Conservation (phyloP, 2,888 invertebrate species). For the Melinopterus prodromus region DNA sequence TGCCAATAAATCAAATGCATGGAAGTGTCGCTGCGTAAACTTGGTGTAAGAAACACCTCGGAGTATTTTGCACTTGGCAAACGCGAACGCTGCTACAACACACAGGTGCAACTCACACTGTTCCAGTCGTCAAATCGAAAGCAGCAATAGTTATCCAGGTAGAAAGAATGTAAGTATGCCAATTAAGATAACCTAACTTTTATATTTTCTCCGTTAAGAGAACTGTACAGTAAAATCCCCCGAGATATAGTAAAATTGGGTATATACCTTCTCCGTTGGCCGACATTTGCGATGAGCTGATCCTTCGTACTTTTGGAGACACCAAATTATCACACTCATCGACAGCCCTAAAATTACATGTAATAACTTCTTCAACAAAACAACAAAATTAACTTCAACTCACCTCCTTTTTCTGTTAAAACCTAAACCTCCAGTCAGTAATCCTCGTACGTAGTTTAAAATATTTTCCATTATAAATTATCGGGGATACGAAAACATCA, state of each 20-base stretch:
- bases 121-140: no score
- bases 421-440: slow-evolving; percentile 5
- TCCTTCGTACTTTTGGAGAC: slow-evolving; percentile 52
- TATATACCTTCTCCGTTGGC: slow-evolving; percentile 49
- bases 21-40: no score
- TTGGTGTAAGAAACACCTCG: no score
- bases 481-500: slow-evolving; percentile 16
- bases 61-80: no score
- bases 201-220: not conserved
- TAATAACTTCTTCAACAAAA: not conserved
- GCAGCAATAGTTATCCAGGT: not conserved
- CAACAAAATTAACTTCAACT: not conserved
- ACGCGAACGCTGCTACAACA: no score
- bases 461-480: slow-evolving; percentile 33
- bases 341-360: slow-evolving; percentile 26
- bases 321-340: slow-evolving; percentile 47
- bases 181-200: slow-evolving; percentile 17
- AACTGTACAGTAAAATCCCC: not conserved
- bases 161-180: not conserved
- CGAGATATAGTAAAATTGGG: slow-evolving; percentile 24
- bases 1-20: no score
- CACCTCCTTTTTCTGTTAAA: slow-evolving; percentile 32
- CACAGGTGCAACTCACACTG: no score
- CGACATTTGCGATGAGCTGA: slow-evolving; percentile 50
- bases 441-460: slow-evolving; percentile 29